phyloP scores from a whole-genome alignment of 2,797 vertebrate genomes.

The Chanos chanos region DNA sequence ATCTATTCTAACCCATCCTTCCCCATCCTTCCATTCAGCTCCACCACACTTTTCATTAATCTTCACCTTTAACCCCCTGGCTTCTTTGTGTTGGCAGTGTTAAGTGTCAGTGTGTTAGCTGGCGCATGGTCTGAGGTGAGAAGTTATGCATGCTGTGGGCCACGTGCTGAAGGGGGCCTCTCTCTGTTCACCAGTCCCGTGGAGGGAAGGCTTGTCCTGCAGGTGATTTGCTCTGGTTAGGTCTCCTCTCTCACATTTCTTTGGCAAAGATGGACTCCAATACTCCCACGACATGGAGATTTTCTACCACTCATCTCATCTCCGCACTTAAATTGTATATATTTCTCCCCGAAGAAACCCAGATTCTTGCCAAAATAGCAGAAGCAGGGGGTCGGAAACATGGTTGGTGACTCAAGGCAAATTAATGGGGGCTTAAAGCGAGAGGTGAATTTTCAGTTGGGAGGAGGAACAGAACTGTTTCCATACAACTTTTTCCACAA shows the following conservation, averaged over 20 bases:
- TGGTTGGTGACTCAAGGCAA: slow-evolving; percentile 30
- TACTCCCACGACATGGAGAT: slow-evolving; percentile 60
- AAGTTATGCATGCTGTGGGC: slow-evolving; percentile 52
- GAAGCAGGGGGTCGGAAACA: slow-evolving; percentile 28
- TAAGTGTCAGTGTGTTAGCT: no score
- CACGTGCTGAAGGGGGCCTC: slow-evolving; percentile 59
- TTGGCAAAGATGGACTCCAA: slow-evolving; percentile 48
- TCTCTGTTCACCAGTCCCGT: slow-evolving; percentile 21
- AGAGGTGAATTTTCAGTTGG: slow-evolving; percentile 41
- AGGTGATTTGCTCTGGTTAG: slow-evolving; percentile 71
- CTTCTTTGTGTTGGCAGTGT: neutral
- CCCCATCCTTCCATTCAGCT: slow-evolving; percentile 22
- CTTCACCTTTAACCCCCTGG: neutral
- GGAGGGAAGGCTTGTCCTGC: slow-evolving; percentile 63
- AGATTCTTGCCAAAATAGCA: slow-evolving; percentile 5
- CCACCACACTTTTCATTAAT: neutral
- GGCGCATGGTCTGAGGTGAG: neutral
- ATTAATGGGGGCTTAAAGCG: slow-evolving; percentile 29
- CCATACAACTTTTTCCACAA: slow-evolving; percentile 67
- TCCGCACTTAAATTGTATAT: slow-evolving; percentile 16
- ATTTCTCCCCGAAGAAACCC: slow-evolving; percentile 18
- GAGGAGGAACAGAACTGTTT: slow-evolving; percentile 61
- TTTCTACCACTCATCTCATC: neutral
- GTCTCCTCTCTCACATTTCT: slow-evolving; percentile 67
- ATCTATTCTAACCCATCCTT: no score